Evolutionary conservation across 2,113 vertebrate species (phyloP), one percentile per base, ranked within the genome.

Genomic region (Lepidothrix coronata): DNA sequence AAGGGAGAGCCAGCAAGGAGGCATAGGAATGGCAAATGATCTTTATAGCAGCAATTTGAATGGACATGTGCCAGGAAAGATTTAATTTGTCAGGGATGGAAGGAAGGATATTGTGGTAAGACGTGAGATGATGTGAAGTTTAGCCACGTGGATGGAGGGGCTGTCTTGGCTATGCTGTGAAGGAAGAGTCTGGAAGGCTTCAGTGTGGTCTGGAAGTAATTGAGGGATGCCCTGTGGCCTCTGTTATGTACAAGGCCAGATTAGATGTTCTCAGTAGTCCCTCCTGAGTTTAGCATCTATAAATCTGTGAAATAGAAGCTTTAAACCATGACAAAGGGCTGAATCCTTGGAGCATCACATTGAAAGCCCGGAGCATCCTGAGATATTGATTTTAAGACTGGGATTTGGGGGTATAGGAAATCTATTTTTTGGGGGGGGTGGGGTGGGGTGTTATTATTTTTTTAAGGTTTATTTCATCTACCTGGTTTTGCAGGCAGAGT

Each of bases 291-390:
- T 74, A 91, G 43, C 52, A 72, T 81, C 93, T 89, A 82, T 95
- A 93, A 93, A 95, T 95, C 66, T 73, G 25, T 72, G 91, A 91
- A 94, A 92, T 11, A 91, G 88, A 76, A 84, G 72, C 59, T 94
- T 95, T 94, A 94, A 94, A 93, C 51, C 24, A 80, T 0, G 0
- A 77, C 68, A 72, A 83, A 91, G 55, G 46, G 16, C 70, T 79
- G 61, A 89, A 65, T 91, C 85, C 88, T 86, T 83, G 84, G 76
- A 86, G 70, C 65, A 95, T 89, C 88, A 55, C 61, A 58, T 30
- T 68, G 83, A 81, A 94, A 93, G 23, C 70, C 51, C 5, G 2
- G 33, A 63, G 41, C 72, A 93, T 67, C 35, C 44, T 91, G 80
- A 93, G 80, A 84, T 77, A 89, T 11, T 87, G 18, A 61, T 70